Conservation (phyloP, 2,888 invertebrate species). For the Chaetoderma sp. region DNA sequence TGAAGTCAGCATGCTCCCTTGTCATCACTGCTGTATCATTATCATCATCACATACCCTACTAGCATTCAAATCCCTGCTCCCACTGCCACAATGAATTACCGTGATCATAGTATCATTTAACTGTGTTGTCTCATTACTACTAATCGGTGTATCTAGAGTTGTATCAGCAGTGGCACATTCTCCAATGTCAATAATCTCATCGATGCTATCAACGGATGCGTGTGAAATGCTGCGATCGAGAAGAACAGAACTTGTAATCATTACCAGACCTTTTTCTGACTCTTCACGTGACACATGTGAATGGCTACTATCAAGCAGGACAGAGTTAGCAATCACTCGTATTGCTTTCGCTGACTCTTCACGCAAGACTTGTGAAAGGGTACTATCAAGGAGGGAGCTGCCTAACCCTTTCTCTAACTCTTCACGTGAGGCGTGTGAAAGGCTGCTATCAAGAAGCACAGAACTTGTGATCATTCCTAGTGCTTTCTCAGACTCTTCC, state of each 20-base stretch:
- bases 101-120: neutral
- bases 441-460: no score
- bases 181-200: slow-evolving; percentile 24
- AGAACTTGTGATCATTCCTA: no score
- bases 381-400: no score
- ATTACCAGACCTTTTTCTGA: slow-evolving; percentile 44
- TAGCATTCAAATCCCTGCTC: neutral
- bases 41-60: neutral
- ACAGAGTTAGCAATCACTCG: neutral
- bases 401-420: neutral
- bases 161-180: slow-evolving; percentile 8
- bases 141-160: neutral
- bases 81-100: neutral
- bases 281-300: slow-evolving; percentile 30
- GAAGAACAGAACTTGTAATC: slow-evolving; percentile 22
- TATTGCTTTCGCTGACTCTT: neutral
- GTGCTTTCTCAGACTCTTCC: slow-evolving; percentile 7
- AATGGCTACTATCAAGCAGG: neutral
- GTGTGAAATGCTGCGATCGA: slow-evolving; percentile 31
- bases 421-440: no score
- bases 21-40: no score
- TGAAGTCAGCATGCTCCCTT: neutral
- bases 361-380: neutral
- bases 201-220: slow-evolving; percentile 21
- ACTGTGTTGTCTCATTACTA: neutral